Evolutionary conservation across 2,888 invertebrate species (phyloP).

Genomic region (Erebia epiphron): DNA sequence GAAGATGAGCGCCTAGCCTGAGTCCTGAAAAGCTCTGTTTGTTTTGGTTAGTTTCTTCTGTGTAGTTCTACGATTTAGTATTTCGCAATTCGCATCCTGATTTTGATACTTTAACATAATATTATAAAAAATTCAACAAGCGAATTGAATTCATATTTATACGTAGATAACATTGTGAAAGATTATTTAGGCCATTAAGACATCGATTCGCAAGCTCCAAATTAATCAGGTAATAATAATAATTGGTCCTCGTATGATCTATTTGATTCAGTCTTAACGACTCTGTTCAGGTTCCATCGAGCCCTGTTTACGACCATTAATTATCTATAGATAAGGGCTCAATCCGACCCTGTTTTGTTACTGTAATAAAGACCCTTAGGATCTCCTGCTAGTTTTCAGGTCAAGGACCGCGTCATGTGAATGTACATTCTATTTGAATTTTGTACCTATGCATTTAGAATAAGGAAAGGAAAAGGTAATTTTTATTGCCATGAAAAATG

Average conservation of each 20-base stretch:
- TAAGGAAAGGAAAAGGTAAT: not conserved
- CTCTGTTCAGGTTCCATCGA: conserved; percentile 47
- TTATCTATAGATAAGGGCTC: conserved; percentile 43
- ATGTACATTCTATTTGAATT: not conserved
- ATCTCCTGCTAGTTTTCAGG: not conserved
- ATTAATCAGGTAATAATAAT: conserved; percentile 30
- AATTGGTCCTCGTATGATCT: conserved; percentile 14
- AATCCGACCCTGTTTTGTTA: conserved; percentile 12
- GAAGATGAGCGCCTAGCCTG: no score
- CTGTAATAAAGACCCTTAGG: not conserved
- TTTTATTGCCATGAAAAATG: not conserved
- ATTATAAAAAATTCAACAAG: no score
- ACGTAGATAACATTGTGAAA: not conserved
- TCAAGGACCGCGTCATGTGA: not conserved
- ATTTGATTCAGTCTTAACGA: conserved; percentile 60
- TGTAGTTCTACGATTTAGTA: no score
- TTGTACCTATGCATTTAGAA: not conserved
- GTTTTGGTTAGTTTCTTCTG: no score
- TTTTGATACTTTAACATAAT: no score
- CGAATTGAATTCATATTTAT: no score
- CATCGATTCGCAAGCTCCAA: conserved; percentile 8
- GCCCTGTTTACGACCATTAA: conserved; percentile 52
- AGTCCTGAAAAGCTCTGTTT: no score
- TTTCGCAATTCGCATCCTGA: no score
- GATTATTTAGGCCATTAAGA: not conserved